Conservation (phyloP, 1,140 invertebrate species). For the Nylanderia fulva region DNA sequence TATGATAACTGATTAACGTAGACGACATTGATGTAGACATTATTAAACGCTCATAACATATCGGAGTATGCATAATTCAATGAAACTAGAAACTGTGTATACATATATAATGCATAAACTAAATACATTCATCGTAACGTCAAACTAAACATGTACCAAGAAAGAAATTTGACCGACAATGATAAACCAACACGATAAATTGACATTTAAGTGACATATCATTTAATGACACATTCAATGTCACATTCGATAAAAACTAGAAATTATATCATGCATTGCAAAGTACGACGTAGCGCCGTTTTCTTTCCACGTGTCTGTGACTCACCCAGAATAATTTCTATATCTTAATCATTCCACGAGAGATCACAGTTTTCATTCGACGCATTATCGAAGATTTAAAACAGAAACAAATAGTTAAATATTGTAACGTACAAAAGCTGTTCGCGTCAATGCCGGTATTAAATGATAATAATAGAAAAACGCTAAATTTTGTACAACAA, state of each 20-base stretch:
- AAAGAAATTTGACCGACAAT: neutral
- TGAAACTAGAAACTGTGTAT: neutral
- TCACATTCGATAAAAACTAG: conserved; percentile 4
- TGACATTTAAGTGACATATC: conserved; percentile 2
- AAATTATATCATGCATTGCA: neutral
- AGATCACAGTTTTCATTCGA: conserved; percentile 6
- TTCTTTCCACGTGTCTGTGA: neutral
- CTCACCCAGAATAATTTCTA: neutral
- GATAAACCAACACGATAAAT: neutral
- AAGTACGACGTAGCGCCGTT: neutral
- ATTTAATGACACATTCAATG: conserved; percentile 14
- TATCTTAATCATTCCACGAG: neutral
- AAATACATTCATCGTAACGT: neutral
- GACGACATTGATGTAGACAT: neutral
- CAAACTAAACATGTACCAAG: neutral
- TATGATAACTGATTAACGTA: conserved; percentile 17
- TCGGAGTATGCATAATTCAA: conserved; percentile 24
- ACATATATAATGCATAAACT: neutral
- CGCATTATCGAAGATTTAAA: neutral
- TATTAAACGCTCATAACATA: conserved; percentile 14
- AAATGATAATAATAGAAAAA: neutral
- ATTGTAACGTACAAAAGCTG: neutral
- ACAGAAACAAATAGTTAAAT: neutral
- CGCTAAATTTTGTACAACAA: neutral
- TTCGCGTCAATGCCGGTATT: neutral